These are phyloP conservation scores for Australoheros scitulus DNA, from an alignment of 2,113 vertebrate species.

Conservation along the genomic window DNA sequence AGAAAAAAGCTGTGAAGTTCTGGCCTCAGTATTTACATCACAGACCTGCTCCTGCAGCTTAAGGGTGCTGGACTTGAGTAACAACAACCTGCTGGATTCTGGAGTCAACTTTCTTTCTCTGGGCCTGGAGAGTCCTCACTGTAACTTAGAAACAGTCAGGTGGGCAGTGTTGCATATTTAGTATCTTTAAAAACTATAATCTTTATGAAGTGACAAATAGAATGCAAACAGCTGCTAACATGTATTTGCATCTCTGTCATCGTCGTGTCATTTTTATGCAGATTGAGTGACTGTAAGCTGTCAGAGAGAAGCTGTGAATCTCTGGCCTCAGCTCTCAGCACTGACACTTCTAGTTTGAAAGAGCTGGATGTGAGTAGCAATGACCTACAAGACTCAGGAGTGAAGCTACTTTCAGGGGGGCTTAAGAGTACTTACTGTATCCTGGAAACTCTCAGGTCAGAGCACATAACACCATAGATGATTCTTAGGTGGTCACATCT, in stretches of 20 bases:
- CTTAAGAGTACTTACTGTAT: neutral
- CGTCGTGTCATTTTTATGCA: neutral
- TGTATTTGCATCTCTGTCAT: neutral
- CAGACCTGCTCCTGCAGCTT: neutral
- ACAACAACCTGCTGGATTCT: neutral
- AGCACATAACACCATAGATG: neutral
- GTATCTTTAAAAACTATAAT: too few relatives aligned
- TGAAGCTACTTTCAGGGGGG: neutral
- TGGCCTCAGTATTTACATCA: neutral
- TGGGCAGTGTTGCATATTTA: neutral
- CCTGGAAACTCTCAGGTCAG: conserved; percentile 3
- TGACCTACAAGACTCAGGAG: neutral
- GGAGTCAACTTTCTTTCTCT: neutral
- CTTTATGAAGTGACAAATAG: too few relatives aligned
- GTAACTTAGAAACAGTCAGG: neutral
- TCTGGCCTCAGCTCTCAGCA: conserved; percentile 7
- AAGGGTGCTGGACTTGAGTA: neutral
- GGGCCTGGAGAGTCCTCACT: neutral
- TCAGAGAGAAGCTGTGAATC: neutral
- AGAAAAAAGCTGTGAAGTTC: neutral
- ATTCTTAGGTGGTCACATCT: neutral
- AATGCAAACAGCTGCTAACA: too few relatives aligned
- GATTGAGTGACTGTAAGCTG: neutral
- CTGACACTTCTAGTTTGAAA: neutral
- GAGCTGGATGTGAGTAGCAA: neutral